phyloP scores from a whole-genome alignment of 1,140 invertebrate species.

The Theocolax elegans region DNA sequence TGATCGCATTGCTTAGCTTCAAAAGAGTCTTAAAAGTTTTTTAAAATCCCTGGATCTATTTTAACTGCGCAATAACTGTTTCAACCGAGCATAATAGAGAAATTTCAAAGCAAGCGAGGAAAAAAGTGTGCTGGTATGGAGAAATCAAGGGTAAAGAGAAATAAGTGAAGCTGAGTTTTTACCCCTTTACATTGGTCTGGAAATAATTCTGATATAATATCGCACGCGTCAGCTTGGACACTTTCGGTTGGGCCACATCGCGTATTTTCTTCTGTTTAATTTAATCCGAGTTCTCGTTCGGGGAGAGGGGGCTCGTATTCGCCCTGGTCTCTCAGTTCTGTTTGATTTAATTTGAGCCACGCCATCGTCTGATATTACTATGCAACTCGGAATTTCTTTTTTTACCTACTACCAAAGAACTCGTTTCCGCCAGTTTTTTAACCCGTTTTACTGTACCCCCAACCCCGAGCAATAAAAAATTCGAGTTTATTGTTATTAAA shows the following conservation, averaged over 20 bases:
- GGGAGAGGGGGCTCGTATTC: neutral
- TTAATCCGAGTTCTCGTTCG: constrained; percentile 27
- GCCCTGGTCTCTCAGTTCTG: neutral
- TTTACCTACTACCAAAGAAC: neutral
- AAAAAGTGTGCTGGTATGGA: neutral
- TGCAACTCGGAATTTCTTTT: neutral
- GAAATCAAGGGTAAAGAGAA: neutral
- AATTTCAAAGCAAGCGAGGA: neutral
- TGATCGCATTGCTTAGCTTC: no score
- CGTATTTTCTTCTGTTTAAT: constrained; percentile 38
- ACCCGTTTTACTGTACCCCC: no score
- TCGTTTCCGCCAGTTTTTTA: neutral
- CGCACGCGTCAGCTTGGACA: constrained; percentile 35
- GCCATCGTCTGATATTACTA: constrained; percentile 8
- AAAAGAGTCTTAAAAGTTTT: no score
- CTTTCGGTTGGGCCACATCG: neutral
- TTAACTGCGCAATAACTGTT: no score
- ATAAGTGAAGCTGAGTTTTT: neutral
- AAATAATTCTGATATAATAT: constrained; percentile 40
- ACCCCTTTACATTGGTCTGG: constrained; percentile 9
- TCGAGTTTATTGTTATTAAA: constrained; percentile 17
- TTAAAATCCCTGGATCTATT: no score
- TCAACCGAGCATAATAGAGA: no score
- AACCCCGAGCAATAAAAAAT: no score
- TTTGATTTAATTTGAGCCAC: constrained; percentile 32